phyloP scores from a whole-genome alignment of 1,140 invertebrate species.

The Gonatopus flavifemur region DNA sequence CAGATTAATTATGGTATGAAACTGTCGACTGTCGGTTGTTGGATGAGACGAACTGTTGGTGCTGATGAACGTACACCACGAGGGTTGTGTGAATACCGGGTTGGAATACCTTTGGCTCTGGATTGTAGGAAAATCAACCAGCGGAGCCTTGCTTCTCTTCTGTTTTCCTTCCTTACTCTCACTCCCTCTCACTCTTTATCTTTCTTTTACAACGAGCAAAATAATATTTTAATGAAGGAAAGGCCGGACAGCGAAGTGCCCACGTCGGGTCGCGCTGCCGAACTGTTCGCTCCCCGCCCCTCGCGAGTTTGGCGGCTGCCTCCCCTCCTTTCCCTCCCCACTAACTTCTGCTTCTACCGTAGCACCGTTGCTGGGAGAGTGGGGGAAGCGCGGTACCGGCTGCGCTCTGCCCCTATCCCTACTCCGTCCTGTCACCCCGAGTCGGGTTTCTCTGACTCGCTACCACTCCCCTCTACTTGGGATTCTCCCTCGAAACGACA shows the following conservation, averaged over 20 bases:
- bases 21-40: too few species aligned
- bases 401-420: neutral
- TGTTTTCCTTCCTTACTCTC: too few species aligned
- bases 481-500: neutral
- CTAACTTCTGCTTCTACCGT: neutral
- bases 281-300: constrained; percentile 57
- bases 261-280: constrained; percentile 58
- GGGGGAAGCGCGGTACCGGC: constrained; percentile 4
- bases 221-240: constrained; percentile 58
- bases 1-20: too few species aligned
- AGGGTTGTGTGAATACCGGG: too few species aligned
- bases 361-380: neutral
- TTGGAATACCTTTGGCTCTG: too few species aligned
- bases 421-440: constrained; percentile 1
- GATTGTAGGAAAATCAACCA: constrained; percentile 21
- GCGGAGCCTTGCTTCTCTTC: too few species aligned
- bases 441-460: neutral
- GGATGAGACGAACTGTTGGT: too few species aligned
- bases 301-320: constrained; percentile 36
- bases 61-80: too few species aligned
- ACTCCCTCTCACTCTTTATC: constrained; percentile 18
- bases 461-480: constrained; percentile 2
- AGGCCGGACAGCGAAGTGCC: constrained; percentile 59
- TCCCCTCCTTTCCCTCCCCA: constrained; percentile 21
- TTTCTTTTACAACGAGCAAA: too few species aligned